Evolutionary conservation across 1,140 invertebrate species (phyloP), one percentile per base, ranked within the genome.

Genomic region (Philopotamus ludificatus): DNA sequence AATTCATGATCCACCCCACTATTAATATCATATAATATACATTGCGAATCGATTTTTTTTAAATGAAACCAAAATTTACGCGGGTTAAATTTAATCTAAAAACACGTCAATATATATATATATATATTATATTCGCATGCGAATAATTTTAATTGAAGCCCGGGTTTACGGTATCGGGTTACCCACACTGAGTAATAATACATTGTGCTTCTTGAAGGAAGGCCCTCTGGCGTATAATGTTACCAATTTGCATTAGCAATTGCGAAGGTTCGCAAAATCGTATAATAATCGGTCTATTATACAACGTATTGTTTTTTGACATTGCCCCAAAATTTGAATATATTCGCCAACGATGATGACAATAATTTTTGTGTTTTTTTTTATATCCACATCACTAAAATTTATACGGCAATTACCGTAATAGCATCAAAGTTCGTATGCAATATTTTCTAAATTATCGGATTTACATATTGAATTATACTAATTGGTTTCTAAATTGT

Each of bases 401-500:
- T 15, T 18, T 3, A 2, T 44, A 15, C 20, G 42, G 20, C 20
- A 12, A 15, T 44, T n/a, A n/a, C 7, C 34, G 34, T 7, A 39
- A 39, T n/a, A 39, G 18, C 45, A 49, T 49, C 45, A 8, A 9
- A 49, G 9, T 21, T 9, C 18, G 18, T 2, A 10, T 49, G 9
- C 23, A 18, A 49, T 49, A 49, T 49, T 44, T 44, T 44, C 20
- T 49, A 16, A 21, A 49, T 49, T 15, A 3, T 49, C 45, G 23
- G 23, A 21, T 21, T 49, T 16, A 49, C 15, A 21, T 44, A 15
- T 12, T 44, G n/a, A n/a, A n/a, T n/a, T n/a, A n/a, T 20, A 2
- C 20, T 3, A 18, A 45, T 45, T 7, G 45, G 4, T n/a, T 21
- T 3, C 45, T 1, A 16, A 49, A 49, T 3, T 15, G 15, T 12